Percentiles rank a stretch among this genome's conserved stretches.
These are phyloP conservation scores for Aurelia sp. DNA, from an alignment of 30 jellyfish, hydroid and myxozoan species.

Conservation along the genomic window DNA sequence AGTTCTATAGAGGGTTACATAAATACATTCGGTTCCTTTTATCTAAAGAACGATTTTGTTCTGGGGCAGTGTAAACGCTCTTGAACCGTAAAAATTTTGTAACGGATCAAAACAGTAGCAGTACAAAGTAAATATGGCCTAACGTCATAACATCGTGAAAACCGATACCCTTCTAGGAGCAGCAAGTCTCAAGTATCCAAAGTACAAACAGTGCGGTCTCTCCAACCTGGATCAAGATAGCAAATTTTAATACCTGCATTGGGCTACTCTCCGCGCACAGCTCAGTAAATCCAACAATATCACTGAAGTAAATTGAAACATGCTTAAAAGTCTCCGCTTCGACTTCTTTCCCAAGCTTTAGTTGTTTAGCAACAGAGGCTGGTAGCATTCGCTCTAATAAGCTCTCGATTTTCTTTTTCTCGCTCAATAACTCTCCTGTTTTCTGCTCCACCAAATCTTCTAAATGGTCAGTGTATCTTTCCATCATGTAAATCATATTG, in stretches of 20 bases:
- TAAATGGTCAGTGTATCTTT: slow-evolving; percentile 82
- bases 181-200: too few relatives aligned
- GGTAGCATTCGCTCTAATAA: slow-evolving; percentile 94
- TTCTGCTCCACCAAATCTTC: slow-evolving; percentile 94
- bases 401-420: slow-evolving; percentile 82
- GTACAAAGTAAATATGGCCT: too few relatives aligned
- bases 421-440: slow-evolving; percentile 83
- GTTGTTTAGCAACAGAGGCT: slow-evolving; percentile 87
- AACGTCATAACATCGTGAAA: too few relatives aligned
- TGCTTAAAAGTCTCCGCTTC: slow-evolving; percentile 94
- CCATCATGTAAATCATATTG: slow-evolving; percentile 95
- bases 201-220: too few relatives aligned
- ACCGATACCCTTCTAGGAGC: too few relatives aligned
- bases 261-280: slow-evolving; percentile 90
- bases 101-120: too few relatives aligned
- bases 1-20: too few relatives aligned
- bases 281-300: slow-evolving; percentile 93
- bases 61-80: too few relatives aligned
- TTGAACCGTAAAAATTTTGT: too few relatives aligned
- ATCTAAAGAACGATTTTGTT: too few relatives aligned
- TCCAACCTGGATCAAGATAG: too few relatives aligned
- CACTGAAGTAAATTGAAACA: slow-evolving; percentile 96
- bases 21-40: too few relatives aligned
- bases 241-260: slow-evolving; percentile 67
- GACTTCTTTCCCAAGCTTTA: slow-evolving; percentile 92